phyloP scores from a whole-genome alignment of 2,888 invertebrate species.

The Syrphus vitripennis region DNA sequence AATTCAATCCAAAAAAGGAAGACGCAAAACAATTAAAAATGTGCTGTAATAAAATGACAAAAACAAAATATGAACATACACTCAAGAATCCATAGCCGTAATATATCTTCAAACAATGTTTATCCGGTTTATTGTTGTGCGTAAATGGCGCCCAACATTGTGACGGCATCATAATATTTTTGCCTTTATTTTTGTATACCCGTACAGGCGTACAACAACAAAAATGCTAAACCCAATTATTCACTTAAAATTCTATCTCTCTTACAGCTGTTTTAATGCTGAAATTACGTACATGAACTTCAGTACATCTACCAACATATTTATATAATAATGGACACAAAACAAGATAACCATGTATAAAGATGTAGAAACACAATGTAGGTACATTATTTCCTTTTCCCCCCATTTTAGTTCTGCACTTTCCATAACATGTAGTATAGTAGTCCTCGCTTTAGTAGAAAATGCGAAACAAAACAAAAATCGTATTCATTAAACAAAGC shows the following conservation, averaged over 20 bases:
- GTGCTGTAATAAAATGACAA: background rate
- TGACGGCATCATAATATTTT: background rate
- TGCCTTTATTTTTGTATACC: background rate
- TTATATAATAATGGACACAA: background rate
- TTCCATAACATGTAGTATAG: background rate
- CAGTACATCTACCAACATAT: background rate
- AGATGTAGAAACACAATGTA: background rate
- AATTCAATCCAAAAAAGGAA: background rate
- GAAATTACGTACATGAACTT: background rate
- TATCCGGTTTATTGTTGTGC: background rate
- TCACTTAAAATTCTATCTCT: background rate
- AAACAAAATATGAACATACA: background rate
- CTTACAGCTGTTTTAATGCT: background rate
- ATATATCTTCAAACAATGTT: background rate
- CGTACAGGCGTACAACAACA: too few species aligned
- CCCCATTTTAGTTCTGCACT: background rate
- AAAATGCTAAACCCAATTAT: background rate
- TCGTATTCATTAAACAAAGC: background rate
- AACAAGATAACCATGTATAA: background rate
- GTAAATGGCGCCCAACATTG: conserved; percentile 13
- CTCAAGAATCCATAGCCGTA: background rate
- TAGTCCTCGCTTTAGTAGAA: background rate
- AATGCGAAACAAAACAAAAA: conserved; percentile 9
- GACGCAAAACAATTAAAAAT: background rate
- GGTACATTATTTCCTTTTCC: background rate